Evolutionary conservation across 2,797 vertebrate genomes (phyloP), one percentile per base, ranked within the genome.

Genomic region (Adelosebastes latens): DNA sequence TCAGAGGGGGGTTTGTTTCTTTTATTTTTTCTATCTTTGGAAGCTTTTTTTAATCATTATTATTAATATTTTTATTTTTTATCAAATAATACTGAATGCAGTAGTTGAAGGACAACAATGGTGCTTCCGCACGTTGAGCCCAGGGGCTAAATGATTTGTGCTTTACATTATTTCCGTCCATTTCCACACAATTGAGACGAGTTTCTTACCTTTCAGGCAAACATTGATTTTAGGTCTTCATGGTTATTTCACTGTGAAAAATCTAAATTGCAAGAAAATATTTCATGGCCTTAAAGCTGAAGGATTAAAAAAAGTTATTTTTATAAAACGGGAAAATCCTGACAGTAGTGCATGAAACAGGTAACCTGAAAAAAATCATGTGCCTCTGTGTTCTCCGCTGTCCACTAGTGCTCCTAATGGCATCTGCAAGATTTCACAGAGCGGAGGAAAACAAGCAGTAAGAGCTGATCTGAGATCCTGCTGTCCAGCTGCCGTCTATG

Each of bases 301-400:
- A 39, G 0, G 36, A 39, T 39, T 39, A 39, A 39, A 39, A 39
- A 39, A 39, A 39, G 36, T 6, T 14, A 6, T 39, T 39, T 39
- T 39, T 14, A 0, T 39, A 14, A 39, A 39, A 39, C 13, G 36
- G 36, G 13, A 39, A 39, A 39, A 39, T 39, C 36, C 36, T 39
- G 36, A 39, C 36, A 39, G 36, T 39, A 39, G 36, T 14, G 5
- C 36, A 39, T 39, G 13, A 39, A 39, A 14, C 36, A 14, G 36
- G 36, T 0, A 39, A 39, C 13, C 36, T 39, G 36, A 39, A 39
- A 39, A 3, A 39, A 39, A 39, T 39, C 36, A 39, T 14, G 36
- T 39, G 5, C 36, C 0, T 39, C 36, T 39, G 36, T 39, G 13
- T 39, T 13, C 36, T 39, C 2, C 0, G 0, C 36, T 39, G 36